Conservation (phyloP, 2,888 invertebrate genomes). For the Tipula vernalis region DNA sequence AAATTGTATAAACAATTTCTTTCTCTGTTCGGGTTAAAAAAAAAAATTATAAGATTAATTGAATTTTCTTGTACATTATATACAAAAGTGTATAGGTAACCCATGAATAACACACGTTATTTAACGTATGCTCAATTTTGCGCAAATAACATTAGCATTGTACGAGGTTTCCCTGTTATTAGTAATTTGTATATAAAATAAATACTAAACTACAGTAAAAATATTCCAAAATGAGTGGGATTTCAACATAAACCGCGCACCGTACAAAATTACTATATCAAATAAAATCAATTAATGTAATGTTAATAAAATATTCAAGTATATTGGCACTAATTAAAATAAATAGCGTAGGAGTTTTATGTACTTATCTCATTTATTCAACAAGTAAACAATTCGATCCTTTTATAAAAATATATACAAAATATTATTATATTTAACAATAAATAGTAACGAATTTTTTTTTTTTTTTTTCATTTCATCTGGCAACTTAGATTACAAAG, state of each 20-base stretch:
- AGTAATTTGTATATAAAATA: not conserved
- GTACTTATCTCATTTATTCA: not conserved
- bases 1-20: not conserved
- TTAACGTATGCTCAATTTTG: not conserved
- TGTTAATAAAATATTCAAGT: not conserved
- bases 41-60: not conserved
- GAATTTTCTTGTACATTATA: not conserved
- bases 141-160: not conserved
- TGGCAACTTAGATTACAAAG: conserved; percentile 31
- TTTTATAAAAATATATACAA: not conserved
- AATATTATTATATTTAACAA: not conserved
- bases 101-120: not conserved
- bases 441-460: not conserved
- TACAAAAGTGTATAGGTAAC: not conserved
- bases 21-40: not conserved
- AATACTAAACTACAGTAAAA: not conserved
- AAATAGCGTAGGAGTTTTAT: not conserved
- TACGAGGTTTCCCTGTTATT: not conserved
- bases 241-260: not conserved
- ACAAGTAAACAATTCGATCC: not conserved
- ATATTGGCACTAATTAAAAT: not conserved
- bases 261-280: not conserved
- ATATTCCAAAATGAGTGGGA: not conserved
- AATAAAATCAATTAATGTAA: not conserved
- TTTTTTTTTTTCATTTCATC: conserved; percentile 17